Evolutionary conservation across 2,888 invertebrate genomes (phyloP).

Genomic region (Helleia helle): DNA sequence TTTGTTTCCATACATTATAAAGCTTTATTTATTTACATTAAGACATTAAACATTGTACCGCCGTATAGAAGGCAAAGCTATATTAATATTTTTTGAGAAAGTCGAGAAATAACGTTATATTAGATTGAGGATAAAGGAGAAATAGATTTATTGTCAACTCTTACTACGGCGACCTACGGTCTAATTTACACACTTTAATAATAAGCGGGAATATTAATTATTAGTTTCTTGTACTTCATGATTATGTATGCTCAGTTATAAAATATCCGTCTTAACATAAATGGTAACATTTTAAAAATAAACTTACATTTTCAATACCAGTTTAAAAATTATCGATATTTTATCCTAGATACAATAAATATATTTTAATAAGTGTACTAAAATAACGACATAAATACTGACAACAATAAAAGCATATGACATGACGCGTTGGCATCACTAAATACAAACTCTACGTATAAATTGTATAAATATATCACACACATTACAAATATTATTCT

Average conservation of each 20-base stretch:
- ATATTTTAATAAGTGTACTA: too few species aligned
- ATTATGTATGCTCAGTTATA: not conserved
- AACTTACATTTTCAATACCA: too few species aligned
- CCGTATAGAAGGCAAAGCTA: too few species aligned
- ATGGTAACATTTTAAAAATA: too few species aligned
- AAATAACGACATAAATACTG: too few species aligned
- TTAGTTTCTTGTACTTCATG: not conserved
- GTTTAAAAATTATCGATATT: too few species aligned
- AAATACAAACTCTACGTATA: not conserved
- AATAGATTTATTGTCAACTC: not conserved
- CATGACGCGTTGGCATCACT: not conserved
- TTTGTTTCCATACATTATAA: too few species aligned
- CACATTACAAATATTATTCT: slow-evolving; percentile 5
- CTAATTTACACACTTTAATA: not conserved
- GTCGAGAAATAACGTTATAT: not conserved
- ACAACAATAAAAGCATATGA: slow-evolving; percentile 3
- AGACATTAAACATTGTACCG: too few species aligned
- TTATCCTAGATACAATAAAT: too few species aligned
- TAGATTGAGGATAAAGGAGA: not conserved
- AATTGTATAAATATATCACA: slow-evolving; percentile 8
- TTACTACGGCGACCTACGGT: not conserved
- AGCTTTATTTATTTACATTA: too few species aligned
- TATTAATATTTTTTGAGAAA: too few species aligned
- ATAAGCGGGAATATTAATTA: not conserved
- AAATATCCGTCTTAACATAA: not conserved